Evolutionary conservation across 2,888 invertebrate species (phyloP).

Genomic region (Plusia festucae): DNA sequence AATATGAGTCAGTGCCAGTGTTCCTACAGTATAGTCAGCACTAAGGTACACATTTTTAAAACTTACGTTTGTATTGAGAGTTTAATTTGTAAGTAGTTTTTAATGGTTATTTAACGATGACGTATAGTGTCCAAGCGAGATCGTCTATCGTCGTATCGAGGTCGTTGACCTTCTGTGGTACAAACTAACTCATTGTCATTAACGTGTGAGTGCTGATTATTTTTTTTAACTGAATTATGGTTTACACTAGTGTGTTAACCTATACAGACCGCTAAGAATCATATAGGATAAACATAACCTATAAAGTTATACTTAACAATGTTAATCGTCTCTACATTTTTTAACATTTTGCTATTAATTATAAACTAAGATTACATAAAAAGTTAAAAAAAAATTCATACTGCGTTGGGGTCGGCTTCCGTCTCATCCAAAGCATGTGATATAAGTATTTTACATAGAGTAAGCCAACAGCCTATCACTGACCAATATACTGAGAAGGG

Average conservation of each 20-base stretch:
- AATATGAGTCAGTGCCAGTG: conserved; percentile 34
- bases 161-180: background rate
- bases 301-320: background rate
- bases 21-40: conserved; percentile 31
- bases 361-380: too few relatives aligned
- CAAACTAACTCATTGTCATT: background rate
- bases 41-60: conserved; percentile 24
- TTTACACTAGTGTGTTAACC: background rate
- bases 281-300: background rate
- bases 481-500: too few relatives aligned
- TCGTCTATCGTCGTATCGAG: too few relatives aligned
- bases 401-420: too few relatives aligned
- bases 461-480: too few relatives aligned
- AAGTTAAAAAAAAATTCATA: too few relatives aligned
- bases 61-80: background rate
- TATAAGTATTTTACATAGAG: too few relatives aligned
- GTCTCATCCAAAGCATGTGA: too few relatives aligned
- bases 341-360: background rate
- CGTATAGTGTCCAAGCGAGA: background rate
- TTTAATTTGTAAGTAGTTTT: background rate
- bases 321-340: background rate
- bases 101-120: background rate
- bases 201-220: background rate
- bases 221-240: background rate
- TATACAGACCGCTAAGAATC: background rate